Conservation (phyloP, 2,888 invertebrate genomes). For the Ypsolopha scabrella region DNA sequence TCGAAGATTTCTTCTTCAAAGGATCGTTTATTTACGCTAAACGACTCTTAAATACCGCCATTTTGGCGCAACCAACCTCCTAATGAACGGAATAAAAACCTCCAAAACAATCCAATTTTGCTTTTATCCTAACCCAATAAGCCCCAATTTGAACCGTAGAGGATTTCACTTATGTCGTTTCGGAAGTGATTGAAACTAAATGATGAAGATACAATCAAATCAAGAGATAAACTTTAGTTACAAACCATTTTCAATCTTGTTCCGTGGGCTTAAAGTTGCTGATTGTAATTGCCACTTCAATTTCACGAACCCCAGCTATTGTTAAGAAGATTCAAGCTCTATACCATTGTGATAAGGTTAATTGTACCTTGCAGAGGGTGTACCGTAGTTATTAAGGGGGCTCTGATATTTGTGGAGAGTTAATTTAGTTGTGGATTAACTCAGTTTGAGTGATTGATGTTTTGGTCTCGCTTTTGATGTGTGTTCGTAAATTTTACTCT, state of each 20-base stretch:
- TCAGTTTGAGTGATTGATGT: slow-evolving; percentile 64
- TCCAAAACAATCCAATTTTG: neutral
- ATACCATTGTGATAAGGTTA: slow-evolving; percentile 20
- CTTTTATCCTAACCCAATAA: slow-evolving; percentile 8
- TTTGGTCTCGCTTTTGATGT: slow-evolving; percentile 39
- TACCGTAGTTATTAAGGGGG: slow-evolving; percentile 26
- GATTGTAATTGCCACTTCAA: slow-evolving; percentile 13
- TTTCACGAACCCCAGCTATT: neutral
- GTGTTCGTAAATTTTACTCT: slow-evolving; percentile 11
- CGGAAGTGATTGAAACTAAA: slow-evolving; percentile 23
- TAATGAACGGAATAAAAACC: no score
- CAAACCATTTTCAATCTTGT: slow-evolving; percentile 33
- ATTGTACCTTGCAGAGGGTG: slow-evolving; percentile 17
- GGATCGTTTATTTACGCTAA: no score
- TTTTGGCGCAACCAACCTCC: no score
- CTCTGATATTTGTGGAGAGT: slow-evolving; percentile 45
- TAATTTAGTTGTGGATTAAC: slow-evolving; percentile 67
- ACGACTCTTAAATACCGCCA: no score
- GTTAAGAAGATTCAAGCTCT: slow-evolving; percentile 14
- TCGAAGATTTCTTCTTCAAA: no score
- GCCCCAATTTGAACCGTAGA: slow-evolving; percentile 12
- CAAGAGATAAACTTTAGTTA: slow-evolving; percentile 32
- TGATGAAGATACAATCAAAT: slow-evolving; percentile 50
- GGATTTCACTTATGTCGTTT: slow-evolving; percentile 20
- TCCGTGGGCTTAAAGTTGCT: slow-evolving; percentile 17